Base-by-base conservation (phyloP, 2,113 vertebrate species). In the Alaudala cheleensis region DNA sequence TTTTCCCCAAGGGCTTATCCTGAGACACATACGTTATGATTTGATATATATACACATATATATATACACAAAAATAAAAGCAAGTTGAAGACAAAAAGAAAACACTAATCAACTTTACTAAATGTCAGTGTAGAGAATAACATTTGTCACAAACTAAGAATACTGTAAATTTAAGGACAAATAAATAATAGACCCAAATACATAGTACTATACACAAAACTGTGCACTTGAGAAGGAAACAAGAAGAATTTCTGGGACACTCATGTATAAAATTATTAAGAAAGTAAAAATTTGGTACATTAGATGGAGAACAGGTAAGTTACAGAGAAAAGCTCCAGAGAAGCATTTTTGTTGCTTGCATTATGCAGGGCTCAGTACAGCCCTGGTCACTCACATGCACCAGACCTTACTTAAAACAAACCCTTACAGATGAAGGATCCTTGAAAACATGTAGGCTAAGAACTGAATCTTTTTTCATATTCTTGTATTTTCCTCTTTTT, bases 301-400 rank as follows among this genome's bases (percentile, higher is more conserved):
- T 60, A 67, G 23, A 77, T 15, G 19, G 26, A 87, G 39, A 44
- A 49, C 19, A 60, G 14, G 0, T 39, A 71, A 45, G 33, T 7
- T 24, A 56, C 9, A 58, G n/a, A 70, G n/a, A 13, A 20, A 64
- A 58, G 64, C 12, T 47, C 42, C 50, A 29, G 50, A 61, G 31
- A 80, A 93, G 51, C 26, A 45, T 39, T 71, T 86, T 66, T 33
- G 20, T 31, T 56, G 26, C 53, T 49, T 1, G 0, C 5, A 11
- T n/a, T 49, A 82, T 0, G 0, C 0, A 0, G 58, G 19, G 29
- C 37, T 49, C 62, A 34, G 26, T 9, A 45, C 16, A 77, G 57
- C 18, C 6, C 40, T 49, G 37, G 60, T 61, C 81, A 73, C 15
- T 18, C 34, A 47, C 23, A 49, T 12, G 66, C 28, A 83, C 21